Base-by-base conservation (phyloP, 2,113 vertebrate genomes). In the Calypte anna region DNA sequence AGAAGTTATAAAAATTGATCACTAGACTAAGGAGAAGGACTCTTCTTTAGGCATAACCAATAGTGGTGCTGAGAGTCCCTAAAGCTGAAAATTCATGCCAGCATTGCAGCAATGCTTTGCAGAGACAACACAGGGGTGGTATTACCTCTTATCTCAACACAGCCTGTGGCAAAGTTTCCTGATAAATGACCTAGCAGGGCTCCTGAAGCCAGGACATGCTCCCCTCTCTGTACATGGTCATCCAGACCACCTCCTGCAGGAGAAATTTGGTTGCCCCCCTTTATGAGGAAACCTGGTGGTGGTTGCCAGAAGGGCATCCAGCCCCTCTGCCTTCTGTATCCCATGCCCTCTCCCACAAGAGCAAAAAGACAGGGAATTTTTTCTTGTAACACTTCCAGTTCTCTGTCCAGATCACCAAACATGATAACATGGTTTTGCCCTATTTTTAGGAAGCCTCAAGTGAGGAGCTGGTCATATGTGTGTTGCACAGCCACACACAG, bases 151-250 rank as follows among this genome's bases (percentile, higher is more conserved):
- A 28, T 74, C 63, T 50, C 48, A 70, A 1, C 28, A 30, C 4
- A 28, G 48, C 43, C 55, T 50, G 23, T 62, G 48, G 40, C 8
- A 28, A 4, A 18, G 25, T 75, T 79, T 67, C 43, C 86, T 70
- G 57, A 30, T 48, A 78, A 70, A 63, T 21, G 31, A 24, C 22
- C 28, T 73, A 2, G 57, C 59, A 68, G 11, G 20, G 31, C 27
- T 3, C 4, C 64, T 66, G 20, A 55, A 57, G 59, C 51, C 43
- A 43, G 21, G 27, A 6, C 36, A 48, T 1, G 2, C 38, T 67
- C 27, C 27, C 8, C 1, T 13, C 30, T 38, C 48, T 1, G 0
- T 55, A 54, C 19, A 10, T 3, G 22, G 61, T 40, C 30, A 28
- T 57, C 24, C 40, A 62, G 61, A 44, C 12, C 51, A 75, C 19